These are phyloP conservation scores for Hartigia nigra DNA, from an alignment of 2,888 invertebrate genomes.

Conservation along the genomic window DNA sequence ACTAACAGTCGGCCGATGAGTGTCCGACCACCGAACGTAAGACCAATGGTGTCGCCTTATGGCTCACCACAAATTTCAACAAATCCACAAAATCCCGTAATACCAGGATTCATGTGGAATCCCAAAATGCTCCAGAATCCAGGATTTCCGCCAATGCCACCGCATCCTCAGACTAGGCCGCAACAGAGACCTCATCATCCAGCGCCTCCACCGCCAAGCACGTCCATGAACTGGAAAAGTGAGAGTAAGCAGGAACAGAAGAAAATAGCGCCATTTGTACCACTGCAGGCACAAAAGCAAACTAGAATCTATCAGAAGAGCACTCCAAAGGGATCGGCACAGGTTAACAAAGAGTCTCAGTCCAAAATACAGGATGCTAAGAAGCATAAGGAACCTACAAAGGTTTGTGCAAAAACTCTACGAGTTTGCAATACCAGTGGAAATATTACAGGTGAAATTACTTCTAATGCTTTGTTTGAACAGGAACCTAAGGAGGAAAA, in stretches of 20 bases:
- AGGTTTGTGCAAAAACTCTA: neutral
- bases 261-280: slow-evolving; percentile 67
- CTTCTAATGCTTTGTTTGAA: neutral
- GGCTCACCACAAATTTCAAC: slow-evolving; percentile 19
- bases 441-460: neutral
- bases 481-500: slow-evolving; percentile 26
- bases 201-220: slow-evolving; percentile 40
- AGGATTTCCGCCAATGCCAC: slow-evolving; percentile 25
- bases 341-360: neutral
- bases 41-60: slow-evolving; percentile 30
- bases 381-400: neutral
- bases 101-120: slow-evolving; percentile 27
- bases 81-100: slow-evolving; percentile 22
- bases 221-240: slow-evolving; percentile 64
- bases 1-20: slow-evolving; percentile 28
- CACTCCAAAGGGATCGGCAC: neutral
- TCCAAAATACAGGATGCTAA: neutral
- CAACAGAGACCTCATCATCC: slow-evolving; percentile 28
- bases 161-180: slow-evolving; percentile 26
- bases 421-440: neutral
- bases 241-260: slow-evolving; percentile 49
- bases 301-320: slow-evolving; percentile 42
- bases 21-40: slow-evolving; percentile 30
- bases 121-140: slow-evolving; percentile 22
- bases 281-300: slow-evolving; percentile 69